Conservation (phyloP, 2,797 vertebrate genomes). For the Lutjanus argentimaculatus region DNA sequence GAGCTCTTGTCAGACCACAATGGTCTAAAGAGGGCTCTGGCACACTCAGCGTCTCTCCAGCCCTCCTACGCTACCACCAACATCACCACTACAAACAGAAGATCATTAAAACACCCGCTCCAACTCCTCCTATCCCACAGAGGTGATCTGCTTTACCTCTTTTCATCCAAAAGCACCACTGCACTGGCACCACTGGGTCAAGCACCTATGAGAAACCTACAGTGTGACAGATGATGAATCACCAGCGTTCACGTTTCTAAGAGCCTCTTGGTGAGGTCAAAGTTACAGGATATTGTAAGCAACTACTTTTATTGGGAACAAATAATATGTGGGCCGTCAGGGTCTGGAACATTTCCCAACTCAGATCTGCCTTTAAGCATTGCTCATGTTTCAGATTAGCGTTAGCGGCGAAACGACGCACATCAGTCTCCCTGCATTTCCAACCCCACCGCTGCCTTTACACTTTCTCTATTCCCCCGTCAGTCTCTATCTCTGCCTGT, state of each 20-base stretch:
- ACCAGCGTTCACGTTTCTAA: conserved; percentile 48
- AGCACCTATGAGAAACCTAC: conserved; percentile 38
- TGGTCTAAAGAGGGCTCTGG: conserved; percentile 36
- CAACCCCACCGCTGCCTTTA: conserved; percentile 9
- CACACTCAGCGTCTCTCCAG: conserved; percentile 31
- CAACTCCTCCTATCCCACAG: conserved; percentile 6
- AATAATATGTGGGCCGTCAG: conserved; percentile 64
- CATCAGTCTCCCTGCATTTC: conserved; percentile 44
- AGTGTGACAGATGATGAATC: conserved; percentile 66
- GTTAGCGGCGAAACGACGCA: conserved; percentile 59
- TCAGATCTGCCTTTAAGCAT: conserved; percentile 60
- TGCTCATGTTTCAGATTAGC: conserved; percentile 82
- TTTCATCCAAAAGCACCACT: conserved; percentile 20
- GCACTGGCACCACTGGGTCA: conserved; percentile 24
- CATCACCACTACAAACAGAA: conserved; percentile 26
- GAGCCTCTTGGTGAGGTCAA: conserved; percentile 45
- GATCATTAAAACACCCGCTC: conserved; percentile 23
- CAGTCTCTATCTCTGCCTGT: conserved; percentile 40
- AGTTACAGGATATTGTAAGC: conserved; percentile 74
- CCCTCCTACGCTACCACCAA: conserved; percentile 30
- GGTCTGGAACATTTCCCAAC: conserved; percentile 72
- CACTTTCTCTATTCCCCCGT: conserved; percentile 35
- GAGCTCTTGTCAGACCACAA: conserved; percentile 47
- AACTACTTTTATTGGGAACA: conserved; percentile 78
- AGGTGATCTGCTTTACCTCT: conserved; percentile 24